Evolutionary conservation across 2,113 vertebrate species (phyloP).

Genomic region (Serilophus lunatus): DNA sequence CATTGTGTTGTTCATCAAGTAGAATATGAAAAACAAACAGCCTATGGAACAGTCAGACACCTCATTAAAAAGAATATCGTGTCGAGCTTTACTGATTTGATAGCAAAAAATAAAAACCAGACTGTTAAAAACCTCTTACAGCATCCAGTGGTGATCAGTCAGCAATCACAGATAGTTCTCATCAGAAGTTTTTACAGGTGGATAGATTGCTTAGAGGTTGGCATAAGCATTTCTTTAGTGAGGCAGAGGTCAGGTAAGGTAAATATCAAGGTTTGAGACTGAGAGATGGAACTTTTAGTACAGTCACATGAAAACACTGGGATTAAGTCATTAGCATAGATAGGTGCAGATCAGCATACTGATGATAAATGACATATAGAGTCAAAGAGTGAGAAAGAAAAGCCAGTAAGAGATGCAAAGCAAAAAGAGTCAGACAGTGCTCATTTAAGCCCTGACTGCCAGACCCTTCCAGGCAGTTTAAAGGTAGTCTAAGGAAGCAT

Average conservation of each 20-base stretch:
- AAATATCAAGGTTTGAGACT: not conserved
- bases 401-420: not conserved
- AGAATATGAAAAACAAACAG: slow-evolving; percentile 31
- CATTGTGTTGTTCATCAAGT: slow-evolving; percentile 17
- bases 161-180: not conserved
- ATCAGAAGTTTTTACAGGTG: not conserved
- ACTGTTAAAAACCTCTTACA: not conserved
- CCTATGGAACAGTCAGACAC: not conserved
- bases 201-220: not conserved
- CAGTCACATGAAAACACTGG: not conserved
- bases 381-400: not conserved
- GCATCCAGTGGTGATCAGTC: not conserved
- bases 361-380: not conserved
- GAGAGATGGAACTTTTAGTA: not conserved
- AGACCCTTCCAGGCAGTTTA: not conserved
- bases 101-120: not conserved
- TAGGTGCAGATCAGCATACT: not conserved
- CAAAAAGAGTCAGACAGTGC: not conserved
- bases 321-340: not conserved
- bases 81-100: not conserved
- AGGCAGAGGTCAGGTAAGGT: not conserved
- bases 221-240: not conserved
- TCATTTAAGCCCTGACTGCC: not conserved
- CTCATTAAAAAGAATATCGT: not conserved
- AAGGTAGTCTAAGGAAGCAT: not conserved